phyloP scores from a whole-genome alignment of 2,888 invertebrate genomes.

The Ferdinandea cuprea region DNA sequence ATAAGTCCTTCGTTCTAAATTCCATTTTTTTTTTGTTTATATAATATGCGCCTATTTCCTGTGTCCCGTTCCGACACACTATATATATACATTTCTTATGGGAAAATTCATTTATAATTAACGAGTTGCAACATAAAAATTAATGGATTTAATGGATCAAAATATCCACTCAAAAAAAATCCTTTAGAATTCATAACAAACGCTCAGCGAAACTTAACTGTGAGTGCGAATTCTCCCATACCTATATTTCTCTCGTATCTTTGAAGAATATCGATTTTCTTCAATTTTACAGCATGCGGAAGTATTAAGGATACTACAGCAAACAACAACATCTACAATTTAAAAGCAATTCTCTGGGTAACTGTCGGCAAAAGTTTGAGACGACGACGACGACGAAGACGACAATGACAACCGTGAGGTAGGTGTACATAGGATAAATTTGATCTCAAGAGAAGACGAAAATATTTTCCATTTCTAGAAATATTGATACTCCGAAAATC shows the following conservation, averaged over 20 bases:
- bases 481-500: constrained; percentile 58
- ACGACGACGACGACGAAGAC: constrained; percentile 3
- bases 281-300: constrained; percentile 4
- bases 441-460: constrained; percentile 13
- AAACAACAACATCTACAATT: not conserved
- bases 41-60: no score
- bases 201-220: not conserved
- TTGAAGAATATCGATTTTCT: not conserved
- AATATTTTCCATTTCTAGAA: constrained; percentile 48
- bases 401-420: not conserved
- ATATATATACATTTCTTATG: no score
- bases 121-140: no score
- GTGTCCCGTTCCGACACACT: no score
- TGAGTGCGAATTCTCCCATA: not conserved
- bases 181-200: no score
- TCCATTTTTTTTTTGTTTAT: no score
- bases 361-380: not conserved
- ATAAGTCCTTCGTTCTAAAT: no score
- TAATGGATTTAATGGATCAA: no score
- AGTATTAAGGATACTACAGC: constrained; percentile 25
- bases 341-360: not conserved
- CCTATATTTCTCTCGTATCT: not conserved
- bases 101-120: no score
- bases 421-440: not conserved
- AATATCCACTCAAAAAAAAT: no score